Conservation (phyloP, 2,113 vertebrate genomes). For the Myotis lucifugus region DNA sequence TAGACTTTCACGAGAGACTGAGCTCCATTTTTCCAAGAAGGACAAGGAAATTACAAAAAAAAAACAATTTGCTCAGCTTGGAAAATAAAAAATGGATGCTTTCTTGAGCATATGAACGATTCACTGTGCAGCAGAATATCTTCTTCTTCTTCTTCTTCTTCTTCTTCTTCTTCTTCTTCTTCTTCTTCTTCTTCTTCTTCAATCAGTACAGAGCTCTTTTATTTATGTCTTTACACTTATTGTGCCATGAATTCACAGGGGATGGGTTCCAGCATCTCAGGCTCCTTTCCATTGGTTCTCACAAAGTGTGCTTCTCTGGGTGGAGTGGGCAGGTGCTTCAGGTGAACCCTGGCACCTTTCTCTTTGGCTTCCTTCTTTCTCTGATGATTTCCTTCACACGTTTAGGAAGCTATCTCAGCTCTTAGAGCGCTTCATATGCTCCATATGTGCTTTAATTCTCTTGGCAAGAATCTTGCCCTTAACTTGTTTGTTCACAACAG, state of each 20-base stretch:
- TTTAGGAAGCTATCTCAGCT: background rate
- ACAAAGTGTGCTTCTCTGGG: background rate
- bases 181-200: no score
- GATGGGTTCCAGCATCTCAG: background rate
- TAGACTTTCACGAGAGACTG: background rate
- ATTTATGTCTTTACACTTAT: background rate
- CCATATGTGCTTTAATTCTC: background rate
- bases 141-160: background rate
- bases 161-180: no score
- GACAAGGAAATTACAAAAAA: background rate
- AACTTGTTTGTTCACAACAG: background rate
- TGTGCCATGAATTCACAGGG: background rate
- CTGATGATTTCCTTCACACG: background rate
- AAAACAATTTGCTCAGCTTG: background rate
- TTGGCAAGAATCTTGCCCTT: background rate
- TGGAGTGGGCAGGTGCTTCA: background rate
- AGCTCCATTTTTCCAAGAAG: background rate
- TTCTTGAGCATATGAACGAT: background rate
- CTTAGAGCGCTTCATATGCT: background rate
- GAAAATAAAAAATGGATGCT: background rate
- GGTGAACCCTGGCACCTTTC: no score
- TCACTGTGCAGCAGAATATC: background rate
- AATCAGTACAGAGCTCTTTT: background rate
- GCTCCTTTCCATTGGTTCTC: background rate
- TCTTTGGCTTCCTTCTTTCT: background rate